Evolutionary conservation across 2,888 invertebrate species (phyloP).

Genomic region (Leptarthrus brevirostris): DNA sequence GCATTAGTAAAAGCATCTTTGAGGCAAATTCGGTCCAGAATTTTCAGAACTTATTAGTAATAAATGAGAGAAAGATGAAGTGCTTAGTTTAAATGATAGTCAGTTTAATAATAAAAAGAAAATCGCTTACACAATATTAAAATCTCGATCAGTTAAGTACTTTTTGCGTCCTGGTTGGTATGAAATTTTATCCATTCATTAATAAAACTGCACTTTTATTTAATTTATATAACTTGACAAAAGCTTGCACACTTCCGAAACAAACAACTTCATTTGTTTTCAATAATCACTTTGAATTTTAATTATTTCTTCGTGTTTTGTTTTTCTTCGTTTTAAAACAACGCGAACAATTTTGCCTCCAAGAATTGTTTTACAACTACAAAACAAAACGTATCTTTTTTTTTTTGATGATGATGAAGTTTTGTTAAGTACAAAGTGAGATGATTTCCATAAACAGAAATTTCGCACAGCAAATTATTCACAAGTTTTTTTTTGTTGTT

Average conservation of each 20-base stretch:
- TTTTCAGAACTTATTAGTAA: too few species aligned
- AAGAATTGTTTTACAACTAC: not conserved
- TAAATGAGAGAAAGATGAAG: too few species aligned
- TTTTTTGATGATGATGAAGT: not conserved
- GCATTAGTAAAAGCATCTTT: too few species aligned
- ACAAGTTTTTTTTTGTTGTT: not conserved
- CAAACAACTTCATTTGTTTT: not conserved
- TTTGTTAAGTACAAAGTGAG: not conserved
- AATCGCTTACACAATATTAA: conserved; percentile 29
- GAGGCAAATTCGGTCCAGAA: too few species aligned
- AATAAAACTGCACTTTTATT: conserved; percentile 5
- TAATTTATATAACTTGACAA: conserved; percentile 22
- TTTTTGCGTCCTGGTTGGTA: not conserved
- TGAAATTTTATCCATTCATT: conserved; percentile 29
- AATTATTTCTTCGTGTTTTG: conserved; percentile 7
- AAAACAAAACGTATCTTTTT: not conserved
- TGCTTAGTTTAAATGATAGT: too few species aligned
- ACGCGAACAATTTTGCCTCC: not conserved
- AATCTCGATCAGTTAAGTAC: not conserved
- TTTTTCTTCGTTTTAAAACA: conserved; percentile 1
- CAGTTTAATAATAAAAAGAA: not conserved
- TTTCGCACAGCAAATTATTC: conserved; percentile 15
- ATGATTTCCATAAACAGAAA: not conserved
- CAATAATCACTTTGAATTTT: not conserved
- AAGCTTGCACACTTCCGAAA: conserved; percentile 11